Conservation (phyloP, 2,113 vertebrate species). For the Athene cunicularia region DNA sequence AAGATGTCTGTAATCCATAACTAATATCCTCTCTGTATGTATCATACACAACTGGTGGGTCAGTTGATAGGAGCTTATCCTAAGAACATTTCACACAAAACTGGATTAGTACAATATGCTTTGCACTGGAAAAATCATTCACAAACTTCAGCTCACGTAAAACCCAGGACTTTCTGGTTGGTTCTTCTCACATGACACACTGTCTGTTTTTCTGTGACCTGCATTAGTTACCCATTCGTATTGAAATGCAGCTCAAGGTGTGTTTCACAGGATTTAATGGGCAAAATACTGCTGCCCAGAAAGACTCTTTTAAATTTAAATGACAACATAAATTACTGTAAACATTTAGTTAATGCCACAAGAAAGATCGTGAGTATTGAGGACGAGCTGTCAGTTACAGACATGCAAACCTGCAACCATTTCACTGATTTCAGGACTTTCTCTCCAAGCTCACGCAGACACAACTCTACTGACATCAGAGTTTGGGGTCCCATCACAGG, state of each 20-base stretch:
- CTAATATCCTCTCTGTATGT: conserved; percentile 34
- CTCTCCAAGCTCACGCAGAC: not conserved
- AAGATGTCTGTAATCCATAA: conserved; percentile 57
- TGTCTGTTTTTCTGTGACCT: conserved; percentile 22
- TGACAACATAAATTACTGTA: conserved; percentile 19
- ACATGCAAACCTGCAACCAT: not conserved
- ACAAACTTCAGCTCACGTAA: not conserved
- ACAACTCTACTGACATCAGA: not conserved
- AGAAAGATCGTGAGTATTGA: not conserved
- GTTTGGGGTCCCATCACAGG: not conserved
- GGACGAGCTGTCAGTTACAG: not conserved
- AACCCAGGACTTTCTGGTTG: not conserved
- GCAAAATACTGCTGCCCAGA: conserved; percentile 1
- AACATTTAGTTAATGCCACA: not conserved
- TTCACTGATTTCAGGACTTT: not conserved
- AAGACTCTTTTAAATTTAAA: conserved; percentile 45
- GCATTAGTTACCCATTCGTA: conserved; percentile 5
- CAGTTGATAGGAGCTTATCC: conserved; percentile 50
- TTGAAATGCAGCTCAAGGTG: conserved; percentile 22
- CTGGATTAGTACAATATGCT: conserved; percentile 49
- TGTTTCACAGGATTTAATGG: conserved; percentile 15
- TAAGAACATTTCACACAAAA: conserved; percentile 67
- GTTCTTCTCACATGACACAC: not conserved
- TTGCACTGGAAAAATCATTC: conserved; percentile 41
- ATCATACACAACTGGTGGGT: conserved; percentile 23